phyloP scores from a whole-genome alignment of 2,797 vertebrate species.

The Gouania willdenowi region DNA sequence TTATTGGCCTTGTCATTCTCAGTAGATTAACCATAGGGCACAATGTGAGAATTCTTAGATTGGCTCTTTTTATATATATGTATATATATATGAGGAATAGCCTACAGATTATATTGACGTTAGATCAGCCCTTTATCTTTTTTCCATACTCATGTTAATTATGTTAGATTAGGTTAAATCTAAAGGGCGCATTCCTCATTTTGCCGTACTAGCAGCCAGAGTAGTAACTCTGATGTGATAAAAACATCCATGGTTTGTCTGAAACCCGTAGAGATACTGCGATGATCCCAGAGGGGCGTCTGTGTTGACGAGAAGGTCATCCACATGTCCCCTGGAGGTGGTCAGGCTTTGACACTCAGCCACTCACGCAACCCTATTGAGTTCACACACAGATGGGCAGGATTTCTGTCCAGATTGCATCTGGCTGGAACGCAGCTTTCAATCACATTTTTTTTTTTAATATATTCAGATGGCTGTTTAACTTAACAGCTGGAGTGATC shows the following conservation, averaged over 20 bases:
- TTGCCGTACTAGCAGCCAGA: no score
- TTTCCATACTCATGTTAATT: no score
- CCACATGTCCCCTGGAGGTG: constrained; percentile 49
- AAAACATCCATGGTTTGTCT: constrained; percentile 28
- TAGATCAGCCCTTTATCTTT: constrained; percentile 6
- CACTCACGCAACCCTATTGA: constrained; percentile 34
- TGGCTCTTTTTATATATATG: constrained; percentile 20
- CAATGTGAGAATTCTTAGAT: constrained; percentile 39
- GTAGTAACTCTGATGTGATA: constrained; percentile 51
- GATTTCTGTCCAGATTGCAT: constrained; percentile 47
- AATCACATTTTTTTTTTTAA: constrained; percentile 51
- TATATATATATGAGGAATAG: constrained; percentile 21
- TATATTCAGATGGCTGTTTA: constrained; percentile 47
- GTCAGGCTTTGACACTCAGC: constrained; percentile 49
- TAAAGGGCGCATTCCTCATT: no score
- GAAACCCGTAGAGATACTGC: constrained; percentile 31
- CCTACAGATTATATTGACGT: no score
- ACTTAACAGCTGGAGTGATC: constrained; percentile 53
- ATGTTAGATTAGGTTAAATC: no score
- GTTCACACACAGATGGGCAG: constrained; percentile 53
- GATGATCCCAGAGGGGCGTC: constrained; percentile 34
- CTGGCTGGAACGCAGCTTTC: constrained; percentile 35
- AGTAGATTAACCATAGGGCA: constrained; percentile 46
- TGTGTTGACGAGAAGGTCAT: constrained; percentile 63
- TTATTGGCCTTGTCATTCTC: constrained; percentile 54